Conservation (phyloP, 1,140 invertebrate genomes). For the Halesus radiatus region DNA sequence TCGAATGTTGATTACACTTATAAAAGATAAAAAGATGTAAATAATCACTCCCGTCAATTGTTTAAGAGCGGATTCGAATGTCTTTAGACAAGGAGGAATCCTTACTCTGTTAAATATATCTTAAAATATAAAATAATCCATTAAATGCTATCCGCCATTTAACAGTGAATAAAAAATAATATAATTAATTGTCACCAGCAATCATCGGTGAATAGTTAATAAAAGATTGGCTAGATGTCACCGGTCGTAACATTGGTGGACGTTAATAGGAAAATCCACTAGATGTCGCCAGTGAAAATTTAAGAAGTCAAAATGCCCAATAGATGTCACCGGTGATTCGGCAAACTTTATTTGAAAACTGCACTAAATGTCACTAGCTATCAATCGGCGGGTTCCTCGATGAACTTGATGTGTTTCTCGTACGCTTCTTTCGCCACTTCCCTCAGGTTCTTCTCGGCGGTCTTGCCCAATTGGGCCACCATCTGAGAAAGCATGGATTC, state of each 20-base stretch:
- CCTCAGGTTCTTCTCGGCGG: slow-evolving; percentile 65
- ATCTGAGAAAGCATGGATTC: slow-evolving; percentile 73
- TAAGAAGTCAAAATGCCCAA: background rate
- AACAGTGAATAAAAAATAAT: too few relatives aligned
- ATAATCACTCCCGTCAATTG: too few relatives aligned
- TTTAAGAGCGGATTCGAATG: too few relatives aligned
- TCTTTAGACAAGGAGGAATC: too few relatives aligned
- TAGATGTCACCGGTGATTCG: background rate
- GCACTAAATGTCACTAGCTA: background rate
- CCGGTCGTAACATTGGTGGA: background rate
- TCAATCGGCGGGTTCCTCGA: slow-evolving; percentile 59
- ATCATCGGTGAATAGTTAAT: slow-evolving; percentile 6
- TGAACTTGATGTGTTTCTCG: slow-evolving; percentile 66
- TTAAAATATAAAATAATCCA: too few relatives aligned
- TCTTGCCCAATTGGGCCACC: slow-evolving; percentile 65
- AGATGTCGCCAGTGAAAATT: too few relatives aligned
- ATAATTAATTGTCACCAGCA: background rate
- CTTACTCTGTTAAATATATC: too few relatives aligned
- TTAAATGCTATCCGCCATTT: too few relatives aligned
- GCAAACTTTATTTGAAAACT: too few relatives aligned
- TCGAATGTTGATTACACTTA: too few relatives aligned
- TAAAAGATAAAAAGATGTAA: too few relatives aligned
- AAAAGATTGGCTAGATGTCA: background rate
- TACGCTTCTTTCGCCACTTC: slow-evolving; percentile 65
- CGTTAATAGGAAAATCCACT: too few relatives aligned